Evolutionary conservation across 2,888 invertebrate genomes (phyloP).

Genomic region (Sinohyriopsis cumingii): DNA sequence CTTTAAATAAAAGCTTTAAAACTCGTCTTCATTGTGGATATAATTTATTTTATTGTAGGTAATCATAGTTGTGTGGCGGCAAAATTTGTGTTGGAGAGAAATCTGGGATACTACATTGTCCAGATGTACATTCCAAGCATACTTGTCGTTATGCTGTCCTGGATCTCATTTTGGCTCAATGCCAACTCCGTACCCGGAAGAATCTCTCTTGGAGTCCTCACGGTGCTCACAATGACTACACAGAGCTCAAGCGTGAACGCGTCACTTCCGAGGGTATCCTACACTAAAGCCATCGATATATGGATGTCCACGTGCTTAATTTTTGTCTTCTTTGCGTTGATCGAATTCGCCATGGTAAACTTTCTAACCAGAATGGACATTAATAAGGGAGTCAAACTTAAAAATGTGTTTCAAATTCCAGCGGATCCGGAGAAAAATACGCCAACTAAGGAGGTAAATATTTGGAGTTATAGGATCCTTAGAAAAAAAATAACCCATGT

Average conservation of each 20-base stretch:
- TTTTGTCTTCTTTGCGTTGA: constrained; percentile 96
- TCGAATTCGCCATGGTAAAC: constrained; percentile 98
- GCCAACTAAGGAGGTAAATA: constrained; percentile 17
- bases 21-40: neutral
- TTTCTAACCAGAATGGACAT: constrained; percentile 96
- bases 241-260: constrained; percentile 58
- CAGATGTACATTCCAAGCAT: constrained; percentile 98
- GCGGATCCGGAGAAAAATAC: constrained; percentile 21
- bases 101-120: constrained; percentile 99
- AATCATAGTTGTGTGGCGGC: constrained; percentile 98
- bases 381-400: constrained; percentile 66
- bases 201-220: constrained; percentile 55
- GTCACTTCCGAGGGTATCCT: constrained; percentile 87
- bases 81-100: constrained; percentile 94
- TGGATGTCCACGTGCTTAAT: constrained; percentile 98
- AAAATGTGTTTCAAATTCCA: constrained; percentile 50
- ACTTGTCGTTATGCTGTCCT: constrained; percentile 60
- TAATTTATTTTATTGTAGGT: constrained; percentile 77
- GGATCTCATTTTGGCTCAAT: constrained; percentile 63
- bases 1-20: neutral
- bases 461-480: neutral
- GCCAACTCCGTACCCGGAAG: constrained; percentile 57
- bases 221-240: constrained; percentile 59
- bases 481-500: neutral
- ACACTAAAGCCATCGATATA: constrained; percentile 97